Evolutionary conservation across 1,140 invertebrate genomes (phyloP), one percentile per base, ranked within the genome.

Genomic region (Cotesia vestalis): DNA sequence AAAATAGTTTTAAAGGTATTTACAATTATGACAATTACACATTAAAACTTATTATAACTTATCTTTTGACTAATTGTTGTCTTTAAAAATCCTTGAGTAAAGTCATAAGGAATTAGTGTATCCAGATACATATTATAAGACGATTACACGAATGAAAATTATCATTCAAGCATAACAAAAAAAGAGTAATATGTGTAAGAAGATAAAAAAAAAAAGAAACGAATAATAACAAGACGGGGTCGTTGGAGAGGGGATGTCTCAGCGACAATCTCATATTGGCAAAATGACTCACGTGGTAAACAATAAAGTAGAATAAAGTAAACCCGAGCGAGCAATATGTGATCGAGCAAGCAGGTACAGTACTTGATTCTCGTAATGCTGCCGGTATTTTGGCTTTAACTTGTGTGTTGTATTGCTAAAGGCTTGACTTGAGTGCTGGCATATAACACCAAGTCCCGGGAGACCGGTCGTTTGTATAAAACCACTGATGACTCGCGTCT

Each of bases 401-500:
- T 53, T 46, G 66, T 68, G 70, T 60, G 46, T 72, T 72, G 71
- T 14, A 59, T 66, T 27, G 61, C 72, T 79, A 73, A 17, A 35
- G 20, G 57, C 17, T 59, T 20, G 14, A 59, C 57, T 59, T 27
- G 57, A 64, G 36, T 34, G 53, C 62, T 60, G 61, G 71, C 71
- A 60, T 40, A 53, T 52, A 59, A 59, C 72, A 55, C 34, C 51
- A 63, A 57, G 68, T 62, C 64, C 69, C 64, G 76, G 73, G 78
- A 79, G 76, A 76, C 77, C 78, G 80, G 78, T 81, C 79, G 75
- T 73, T 82, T 78, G 78, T 80, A 84, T 85, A 85, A 85, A 83
- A 80, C 81, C 75, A 75, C 77, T 74, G 71, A 73, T 80, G 76
- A 80, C 77, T 81, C 81, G 76, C 78, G 76, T 76, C 72, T 77